Percentiles rank a stretch among this genome's conserved stretches.
Conservation (phyloP, 2,797 vertebrate species). For the Melanotaenia pygmaea region DNA sequence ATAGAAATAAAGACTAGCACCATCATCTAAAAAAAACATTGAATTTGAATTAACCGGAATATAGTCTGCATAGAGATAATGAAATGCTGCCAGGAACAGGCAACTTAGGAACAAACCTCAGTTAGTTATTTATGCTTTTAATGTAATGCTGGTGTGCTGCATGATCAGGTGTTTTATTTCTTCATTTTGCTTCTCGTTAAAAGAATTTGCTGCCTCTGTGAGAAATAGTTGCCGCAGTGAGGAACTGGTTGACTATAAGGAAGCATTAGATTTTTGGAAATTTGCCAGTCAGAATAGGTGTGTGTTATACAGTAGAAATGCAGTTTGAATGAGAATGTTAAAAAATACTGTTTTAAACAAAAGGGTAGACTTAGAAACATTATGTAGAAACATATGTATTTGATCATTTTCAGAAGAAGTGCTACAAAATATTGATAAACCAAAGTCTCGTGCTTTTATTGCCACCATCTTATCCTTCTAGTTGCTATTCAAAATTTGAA, state of each 20-base stretch:
- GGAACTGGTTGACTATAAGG: background rate
- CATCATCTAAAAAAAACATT: background rate
- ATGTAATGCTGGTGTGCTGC: background rate
- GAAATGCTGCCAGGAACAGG: background rate
- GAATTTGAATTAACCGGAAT: background rate
- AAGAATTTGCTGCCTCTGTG: background rate
- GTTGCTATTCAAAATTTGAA: background rate
- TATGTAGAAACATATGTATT: background rate
- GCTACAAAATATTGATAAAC: background rate
- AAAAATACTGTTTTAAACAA: no score
- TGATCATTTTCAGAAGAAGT: background rate
- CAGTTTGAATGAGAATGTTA: no score
- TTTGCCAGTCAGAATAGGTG: background rate
- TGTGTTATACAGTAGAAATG: background rate
- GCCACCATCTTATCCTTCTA: background rate
- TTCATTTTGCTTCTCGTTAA: background rate
- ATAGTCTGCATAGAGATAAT: rapidly evolving
- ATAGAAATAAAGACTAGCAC: background rate
- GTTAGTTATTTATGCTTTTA: slow-evolving; percentile 5
- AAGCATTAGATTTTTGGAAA: background rate
- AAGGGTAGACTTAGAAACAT: background rate
- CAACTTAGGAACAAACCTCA: background rate
- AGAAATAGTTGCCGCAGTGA: background rate
- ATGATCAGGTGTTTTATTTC: background rate
- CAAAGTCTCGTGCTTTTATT: background rate